A percentile compares a stretch with the other conserved stretches of the same genome.
Evolutionary conservation across 2,888 invertebrate genomes (phyloP).

Genomic region (Gandaritis pyraliata): DNA sequence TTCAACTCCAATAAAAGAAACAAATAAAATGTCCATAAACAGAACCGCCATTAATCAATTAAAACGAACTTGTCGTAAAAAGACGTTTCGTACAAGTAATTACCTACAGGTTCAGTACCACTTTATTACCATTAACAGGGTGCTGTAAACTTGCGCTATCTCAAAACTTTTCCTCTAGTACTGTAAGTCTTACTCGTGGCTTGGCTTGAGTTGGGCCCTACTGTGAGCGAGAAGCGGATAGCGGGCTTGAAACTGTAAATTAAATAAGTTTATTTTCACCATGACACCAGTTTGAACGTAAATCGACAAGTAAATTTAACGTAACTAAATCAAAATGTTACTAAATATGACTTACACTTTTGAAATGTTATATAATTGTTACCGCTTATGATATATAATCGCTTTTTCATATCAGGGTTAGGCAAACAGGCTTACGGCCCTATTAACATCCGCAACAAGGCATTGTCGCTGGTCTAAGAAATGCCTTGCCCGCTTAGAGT

Average conservation of each 20-base stretch:
- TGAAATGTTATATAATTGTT: too few relatives aligned
- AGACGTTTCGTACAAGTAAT: conserved; percentile 17
- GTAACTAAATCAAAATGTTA: neutral
- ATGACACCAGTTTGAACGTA: neutral
- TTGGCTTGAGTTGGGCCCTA: conserved; percentile 16
- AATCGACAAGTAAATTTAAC: neutral
- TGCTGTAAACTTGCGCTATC: conserved; percentile 20
- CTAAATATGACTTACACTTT: neutral
- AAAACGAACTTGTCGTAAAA: conserved; percentile 24
- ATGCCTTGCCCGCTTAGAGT: neutral
- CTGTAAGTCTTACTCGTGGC: conserved; percentile 23
- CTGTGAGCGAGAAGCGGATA: conserved; percentile 8
- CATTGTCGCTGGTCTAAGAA: too few relatives aligned
- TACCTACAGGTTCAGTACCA: conserved; percentile 12
- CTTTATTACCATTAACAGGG: conserved; percentile 21
- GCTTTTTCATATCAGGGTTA: too few relatives aligned
- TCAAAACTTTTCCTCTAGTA: conserved; percentile 27
- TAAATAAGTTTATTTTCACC: neutral
- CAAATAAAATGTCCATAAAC: conserved; percentile 22
- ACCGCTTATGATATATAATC: too few relatives aligned
- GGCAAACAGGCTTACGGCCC: too few relatives aligned
- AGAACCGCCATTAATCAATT: conserved; percentile 29
- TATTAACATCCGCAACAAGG: too few relatives aligned
- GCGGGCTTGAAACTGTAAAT: neutral
- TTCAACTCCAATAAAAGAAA: conserved; percentile 15